Percentiles rank a stretch among this genome's conserved stretches.
These are phyloP conservation scores for Musca domestica DNA, from an alignment of 1,140 invertebrate genomes.

Conservation along the genomic window DNA sequence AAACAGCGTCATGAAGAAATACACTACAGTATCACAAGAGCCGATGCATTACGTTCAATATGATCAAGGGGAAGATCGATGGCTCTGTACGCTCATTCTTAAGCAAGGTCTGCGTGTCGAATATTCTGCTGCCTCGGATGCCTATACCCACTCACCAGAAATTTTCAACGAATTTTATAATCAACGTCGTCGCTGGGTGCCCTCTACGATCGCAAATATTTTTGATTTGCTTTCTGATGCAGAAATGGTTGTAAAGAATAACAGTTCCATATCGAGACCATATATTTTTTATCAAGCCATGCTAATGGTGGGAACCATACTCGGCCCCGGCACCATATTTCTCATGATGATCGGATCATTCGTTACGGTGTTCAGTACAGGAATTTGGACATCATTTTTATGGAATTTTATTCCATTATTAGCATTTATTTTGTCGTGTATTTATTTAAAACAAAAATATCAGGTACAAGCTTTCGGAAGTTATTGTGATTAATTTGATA, in stretches of 20 bases:
- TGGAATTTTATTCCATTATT: conserved; percentile 76
- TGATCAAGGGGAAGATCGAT: conserved; percentile 87
- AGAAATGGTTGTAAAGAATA: conserved; percentile 72
- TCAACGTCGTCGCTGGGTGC: conserved; percentile 84
- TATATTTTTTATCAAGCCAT: conserved; percentile 82
- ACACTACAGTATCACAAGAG: conserved; percentile 76
- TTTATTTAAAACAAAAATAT: conserved; percentile 68
- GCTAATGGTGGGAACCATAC: conserved; percentile 56
- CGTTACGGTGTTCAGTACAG: conserved; percentile 74
- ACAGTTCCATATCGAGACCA: conserved; percentile 80
- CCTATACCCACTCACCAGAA: conserved; percentile 87
- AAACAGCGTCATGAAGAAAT: conserved; percentile 85
- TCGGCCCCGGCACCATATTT: conserved; percentile 72
- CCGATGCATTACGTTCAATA: conserved; percentile 88
- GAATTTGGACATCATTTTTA: conserved; percentile 75
- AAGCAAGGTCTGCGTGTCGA: conserved; percentile 86
- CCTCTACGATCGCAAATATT: conserved; percentile 86
- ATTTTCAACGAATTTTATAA: conserved; percentile 86
- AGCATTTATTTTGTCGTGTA: conserved; percentile 73
- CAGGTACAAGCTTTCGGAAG: conserved; percentile 59
- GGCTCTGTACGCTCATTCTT: conserved; percentile 82
- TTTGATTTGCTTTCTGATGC: conserved; percentile 76
- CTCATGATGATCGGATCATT: conserved; percentile 89
- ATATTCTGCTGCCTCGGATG: conserved; percentile 89
- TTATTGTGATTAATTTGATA: not conserved